Evolutionary conservation across 2,888 invertebrate species (phyloP).

Genomic region (Ophion ventricosus): DNA sequence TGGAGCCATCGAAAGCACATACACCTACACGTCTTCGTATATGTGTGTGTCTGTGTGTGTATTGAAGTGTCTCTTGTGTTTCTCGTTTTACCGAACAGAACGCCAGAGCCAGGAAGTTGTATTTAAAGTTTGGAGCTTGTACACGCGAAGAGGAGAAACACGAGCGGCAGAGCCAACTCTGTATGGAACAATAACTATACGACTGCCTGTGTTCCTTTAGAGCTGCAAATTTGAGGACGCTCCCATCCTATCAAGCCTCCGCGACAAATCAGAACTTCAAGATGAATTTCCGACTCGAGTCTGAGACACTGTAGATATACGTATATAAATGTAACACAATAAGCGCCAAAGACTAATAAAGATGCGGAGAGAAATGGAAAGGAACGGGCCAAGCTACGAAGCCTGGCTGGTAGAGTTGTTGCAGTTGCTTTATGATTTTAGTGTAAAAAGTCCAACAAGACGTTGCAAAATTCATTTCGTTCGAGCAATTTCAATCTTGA

Average conservation of each 20-base stretch:
- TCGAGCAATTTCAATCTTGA: background rate
- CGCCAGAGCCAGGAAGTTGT: conserved; percentile 55
- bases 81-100: conserved; percentile 18
- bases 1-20: background rate
- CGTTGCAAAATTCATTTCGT: background rate
- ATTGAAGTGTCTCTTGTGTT: background rate
- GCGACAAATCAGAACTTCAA: conserved; percentile 56
- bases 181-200: conserved; percentile 45
- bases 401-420: conserved; percentile 5
- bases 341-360: conserved; percentile 73
- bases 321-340: conserved; percentile 38
- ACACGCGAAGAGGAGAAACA: conserved; percentile 34
- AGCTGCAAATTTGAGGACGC: conserved; percentile 57
- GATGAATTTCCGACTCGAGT: conserved; percentile 57
- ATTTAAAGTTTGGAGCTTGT: conserved; percentile 60
- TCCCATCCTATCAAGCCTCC: conserved; percentile 27
- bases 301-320: conserved; percentile 14
- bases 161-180: conserved; percentile 34
- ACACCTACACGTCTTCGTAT: background rate
- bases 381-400: conserved; percentile 54
- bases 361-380: conserved; percentile 63
- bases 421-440: background rate
- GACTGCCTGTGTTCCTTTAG: conserved; percentile 31
- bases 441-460: background rate
- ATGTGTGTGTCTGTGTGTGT: background rate